phyloP scores from a whole-genome alignment of 2,797 vertebrate genomes.

The Rhodeus uyekii region DNA sequence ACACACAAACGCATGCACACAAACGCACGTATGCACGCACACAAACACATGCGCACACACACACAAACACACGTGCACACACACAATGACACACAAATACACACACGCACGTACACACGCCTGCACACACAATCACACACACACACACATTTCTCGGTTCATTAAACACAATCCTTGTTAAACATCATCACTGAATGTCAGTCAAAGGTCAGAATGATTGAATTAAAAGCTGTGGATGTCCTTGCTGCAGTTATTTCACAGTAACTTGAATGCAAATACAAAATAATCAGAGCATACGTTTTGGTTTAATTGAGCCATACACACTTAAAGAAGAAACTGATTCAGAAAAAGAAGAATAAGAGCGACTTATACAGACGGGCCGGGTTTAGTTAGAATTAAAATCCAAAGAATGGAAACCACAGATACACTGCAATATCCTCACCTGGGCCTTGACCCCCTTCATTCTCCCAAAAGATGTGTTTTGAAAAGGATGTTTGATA shows the following conservation, averaged over 20 bases:
- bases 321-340: not conserved
- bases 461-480: not conserved
- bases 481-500: slow-evolving; percentile 38
- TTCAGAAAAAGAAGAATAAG: not conserved
- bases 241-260: not conserved
- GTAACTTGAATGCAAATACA: not conserved
- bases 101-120: not conserved
- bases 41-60: no score
- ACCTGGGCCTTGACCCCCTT: slow-evolving; percentile 7
- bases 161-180: not conserved
- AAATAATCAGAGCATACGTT: not conserved
- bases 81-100: no score
- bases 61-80: no score
- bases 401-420: not conserved
- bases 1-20: no score
- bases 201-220: not conserved
- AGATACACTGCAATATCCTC: not conserved
- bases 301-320: not conserved
- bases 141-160: not conserved
- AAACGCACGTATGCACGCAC: no score
- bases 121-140: not conserved
- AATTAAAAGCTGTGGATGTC: not conserved
- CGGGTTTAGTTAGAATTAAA: not conserved
- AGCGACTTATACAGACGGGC: not conserved
- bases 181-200: slow-evolving; percentile 11